Percentiles rank a stretch among this genome's conserved stretches.
phyloP scores from a whole-genome alignment of 2,888 invertebrate genomes.

The Pollenia griseotomentosa region DNA sequence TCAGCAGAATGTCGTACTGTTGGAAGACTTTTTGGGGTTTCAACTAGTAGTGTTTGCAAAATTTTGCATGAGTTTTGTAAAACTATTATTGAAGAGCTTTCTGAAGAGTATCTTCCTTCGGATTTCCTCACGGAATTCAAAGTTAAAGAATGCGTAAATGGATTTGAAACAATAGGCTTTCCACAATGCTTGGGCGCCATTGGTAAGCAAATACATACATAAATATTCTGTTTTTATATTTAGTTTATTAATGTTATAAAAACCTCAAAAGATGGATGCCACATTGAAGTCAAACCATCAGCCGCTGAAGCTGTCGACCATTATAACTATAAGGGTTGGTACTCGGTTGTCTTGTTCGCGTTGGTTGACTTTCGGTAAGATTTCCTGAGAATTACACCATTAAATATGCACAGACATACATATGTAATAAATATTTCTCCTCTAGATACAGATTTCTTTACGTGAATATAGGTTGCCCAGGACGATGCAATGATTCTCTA shows the following conservation, averaged over 20 bases:
- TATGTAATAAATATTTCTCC: background rate
- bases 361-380: constrained; percentile 33
- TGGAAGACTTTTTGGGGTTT: constrained; percentile 57
- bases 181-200: constrained; percentile 26
- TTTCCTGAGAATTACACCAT: background rate
- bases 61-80: constrained; percentile 47
- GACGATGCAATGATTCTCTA: constrained; percentile 36
- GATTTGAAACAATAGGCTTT: constrained; percentile 53
- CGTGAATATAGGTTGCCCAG: constrained; percentile 44
- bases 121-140: constrained; percentile 23
- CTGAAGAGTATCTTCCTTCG: constrained; percentile 20
- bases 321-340: too few species aligned
- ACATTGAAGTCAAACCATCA: too few species aligned
- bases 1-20: constrained; percentile 55
- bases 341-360: constrained; percentile 23
- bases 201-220: constrained; percentile 22
- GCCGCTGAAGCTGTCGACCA: too few species aligned
- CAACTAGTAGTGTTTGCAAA: constrained; percentile 20
- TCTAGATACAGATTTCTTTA: constrained; percentile 24
- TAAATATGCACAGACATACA: background rate
- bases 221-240: background rate
- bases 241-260: background rate
- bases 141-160: constrained; percentile 39
- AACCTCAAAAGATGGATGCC: constrained; percentile 49
- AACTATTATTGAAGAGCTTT: constrained; percentile 17